Percentiles rank a stretch among this genome's conserved stretches.
Conservation (phyloP, 2,888 invertebrate genomes). For the Acrobasis repandana region DNA sequence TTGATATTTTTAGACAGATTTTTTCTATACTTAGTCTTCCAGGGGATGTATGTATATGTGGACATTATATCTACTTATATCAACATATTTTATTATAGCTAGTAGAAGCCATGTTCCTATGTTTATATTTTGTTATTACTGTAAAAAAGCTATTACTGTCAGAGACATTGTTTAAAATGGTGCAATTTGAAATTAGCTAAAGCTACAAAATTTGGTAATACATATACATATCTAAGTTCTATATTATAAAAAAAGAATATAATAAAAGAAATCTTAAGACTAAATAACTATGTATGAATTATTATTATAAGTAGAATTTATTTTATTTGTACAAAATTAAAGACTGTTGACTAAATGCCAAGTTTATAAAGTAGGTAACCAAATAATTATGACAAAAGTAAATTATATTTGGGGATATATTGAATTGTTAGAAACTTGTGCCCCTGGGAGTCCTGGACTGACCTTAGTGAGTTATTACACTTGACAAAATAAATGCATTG, state of each 20-base stretch:
- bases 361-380: background rate
- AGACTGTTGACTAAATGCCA: constrained; percentile 21
- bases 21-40: constrained; percentile 65
- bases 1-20: constrained; percentile 52
- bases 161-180: constrained; percentile 42
- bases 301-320: constrained; percentile 11
- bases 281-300: constrained; percentile 12
- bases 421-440: constrained; percentile 14
- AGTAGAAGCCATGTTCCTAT: constrained; percentile 55
- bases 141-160: constrained; percentile 59
- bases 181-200: constrained; percentile 29
- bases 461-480: constrained; percentile 22
- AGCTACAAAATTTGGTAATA: constrained; percentile 10
- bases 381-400: constrained; percentile 18
- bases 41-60: constrained; percentile 50
- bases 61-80: constrained; percentile 32
- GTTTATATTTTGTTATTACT: constrained; percentile 66
- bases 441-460: constrained; percentile 37
- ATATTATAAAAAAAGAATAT: background rate
- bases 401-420: constrained; percentile 21
- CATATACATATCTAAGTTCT: background rate
- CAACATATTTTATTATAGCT: constrained; percentile 5
- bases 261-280: constrained; percentile 1
- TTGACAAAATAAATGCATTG: constrained; percentile 34
- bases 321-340: constrained; percentile 18